A percentile compares a stretch with the other conserved stretches of the same genome.
Evolutionary conservation across 2,888 invertebrate genomes (phyloP).

Genomic region (Ophion ellenae): DNA sequence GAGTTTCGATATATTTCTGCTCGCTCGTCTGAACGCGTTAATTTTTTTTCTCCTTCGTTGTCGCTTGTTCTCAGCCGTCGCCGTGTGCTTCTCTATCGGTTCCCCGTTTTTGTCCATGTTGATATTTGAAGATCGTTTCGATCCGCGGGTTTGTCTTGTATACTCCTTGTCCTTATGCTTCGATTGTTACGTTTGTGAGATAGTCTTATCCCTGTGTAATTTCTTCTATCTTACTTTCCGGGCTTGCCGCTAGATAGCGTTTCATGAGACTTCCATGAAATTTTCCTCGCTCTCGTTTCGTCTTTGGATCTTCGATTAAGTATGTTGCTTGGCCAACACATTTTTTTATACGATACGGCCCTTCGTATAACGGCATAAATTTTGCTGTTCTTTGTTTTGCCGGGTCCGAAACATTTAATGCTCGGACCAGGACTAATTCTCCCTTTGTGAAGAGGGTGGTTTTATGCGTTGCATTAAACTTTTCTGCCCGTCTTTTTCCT

Average conservation of each 20-base stretch:
- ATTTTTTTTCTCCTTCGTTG: neutral
- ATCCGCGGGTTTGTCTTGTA: no score
- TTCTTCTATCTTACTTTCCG: neutral
- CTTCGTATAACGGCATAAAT: conserved; percentile 15
- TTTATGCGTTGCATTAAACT: conserved; percentile 4
- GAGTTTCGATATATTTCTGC: neutral
- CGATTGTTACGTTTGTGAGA: neutral
- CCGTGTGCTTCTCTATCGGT: no score
- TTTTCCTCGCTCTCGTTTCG: no score
- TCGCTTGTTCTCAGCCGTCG: no score
- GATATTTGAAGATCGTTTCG: no score
- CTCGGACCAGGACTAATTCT: neutral
- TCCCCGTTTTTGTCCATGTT: no score
- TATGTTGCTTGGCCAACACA: neutral
- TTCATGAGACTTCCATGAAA: neutral
- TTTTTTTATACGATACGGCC: conserved; percentile 6
- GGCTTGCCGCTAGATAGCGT: neutral
- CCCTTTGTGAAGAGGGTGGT: neutral
- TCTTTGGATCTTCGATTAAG: no score
- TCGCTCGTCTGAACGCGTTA: neutral
- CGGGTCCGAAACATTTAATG: conserved; percentile 12
- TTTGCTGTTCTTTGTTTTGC: neutral
- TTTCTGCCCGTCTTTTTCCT: conserved; percentile 7
- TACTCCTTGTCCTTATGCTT: no score
- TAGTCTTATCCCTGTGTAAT: neutral